phyloP scores from a whole-genome alignment of 2,888 invertebrate genomes.

The Drosophila tripunctata region DNA sequence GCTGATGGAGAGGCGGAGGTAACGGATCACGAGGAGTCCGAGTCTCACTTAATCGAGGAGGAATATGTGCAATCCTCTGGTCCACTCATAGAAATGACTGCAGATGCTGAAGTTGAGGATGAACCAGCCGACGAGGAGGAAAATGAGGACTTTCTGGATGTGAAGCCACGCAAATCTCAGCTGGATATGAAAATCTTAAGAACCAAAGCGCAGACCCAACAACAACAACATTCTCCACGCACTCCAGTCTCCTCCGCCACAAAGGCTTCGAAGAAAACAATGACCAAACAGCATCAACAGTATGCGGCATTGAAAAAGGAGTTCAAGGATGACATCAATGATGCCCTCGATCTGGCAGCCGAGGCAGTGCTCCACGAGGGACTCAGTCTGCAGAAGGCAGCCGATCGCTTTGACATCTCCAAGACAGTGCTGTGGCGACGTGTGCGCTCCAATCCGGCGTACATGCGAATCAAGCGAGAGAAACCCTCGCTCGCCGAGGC shows the following conservation, averaged over 20 bases:
- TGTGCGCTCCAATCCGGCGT: conserved; percentile 82
- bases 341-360: conserved; percentile 80
- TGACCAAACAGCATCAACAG: conserved; percentile 48
- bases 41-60: conserved; percentile 76
- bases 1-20: conserved; percentile 66
- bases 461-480: conserved; percentile 81
- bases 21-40: conserved; percentile 68
- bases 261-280: conserved; percentile 39
- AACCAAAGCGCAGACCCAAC: conserved; percentile 38
- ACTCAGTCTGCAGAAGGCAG: conserved; percentile 83
- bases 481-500: conserved; percentile 81
- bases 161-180: conserved; percentile 60
- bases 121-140: conserved; percentile 51
- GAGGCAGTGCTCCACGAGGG: conserved; percentile 82
- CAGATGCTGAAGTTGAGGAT: conserved; percentile 48
- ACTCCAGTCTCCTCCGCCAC: conserved; percentile 5
- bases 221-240: too few species aligned
- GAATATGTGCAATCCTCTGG: conserved; percentile 67
- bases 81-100: conserved; percentile 69
- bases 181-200: conserved; percentile 43
- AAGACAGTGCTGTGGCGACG: conserved; percentile 84
- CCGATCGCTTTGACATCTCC: conserved; percentile 82
- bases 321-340: conserved; percentile 63
- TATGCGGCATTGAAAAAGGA: conserved; percentile 58
- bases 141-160: conserved; percentile 55